Evolutionary conservation across 2,797 vertebrate species (phyloP), one percentile per base, ranked within the genome.

Genomic region (Pelobates cultripes): DNA sequence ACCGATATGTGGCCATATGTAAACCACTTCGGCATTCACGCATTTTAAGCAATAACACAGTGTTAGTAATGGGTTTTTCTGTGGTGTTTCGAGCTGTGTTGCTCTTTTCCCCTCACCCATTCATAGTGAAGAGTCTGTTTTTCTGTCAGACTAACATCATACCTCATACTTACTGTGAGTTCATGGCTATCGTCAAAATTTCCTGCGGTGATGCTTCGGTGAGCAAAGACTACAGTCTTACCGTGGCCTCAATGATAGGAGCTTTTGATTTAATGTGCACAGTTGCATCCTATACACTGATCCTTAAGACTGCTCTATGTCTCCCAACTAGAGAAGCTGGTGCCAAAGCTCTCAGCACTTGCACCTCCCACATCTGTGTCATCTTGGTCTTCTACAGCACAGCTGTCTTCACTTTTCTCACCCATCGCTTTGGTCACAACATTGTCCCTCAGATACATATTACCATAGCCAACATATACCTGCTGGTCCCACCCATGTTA

Each of bases 171-270:
- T 87, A 86, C 69, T 89, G 87, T 14, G 88, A 87, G 71, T 88
- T 88, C 71, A 88, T 88, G 86, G 85, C 86, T 0, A 69, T 88
- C 7, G 83, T 86, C 17, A 87, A 88, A n/a, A 66, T 88, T n/a
- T 85, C 85, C 0, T 88, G 86, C 73, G 84, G 71, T 10, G 84
- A 90, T 4, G 79, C 73, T 1, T 47, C 70, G 6, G 28, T 71
- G 5, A 84, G 78, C 10, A 86, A 86, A 70, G 70, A 3, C 0
- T 87, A 88, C 12, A 86, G 86, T 67, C 82, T 89, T 14, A 84
- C 17, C 2, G 63, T 81, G 0, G 87, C 88, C 0, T 87, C 53
- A 57, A n/a, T 81, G 61, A 87, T 88, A 2, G 86, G 86, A 0
- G 86, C 67, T 7, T 85, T 79, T 41, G 87, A 89, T 57, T 43